A percentile compares a stretch with the other conserved stretches of the same genome.
Evolutionary conservation across 2,797 vertebrate species (phyloP).

Genomic region (Leucoraja ocellata): DNA sequence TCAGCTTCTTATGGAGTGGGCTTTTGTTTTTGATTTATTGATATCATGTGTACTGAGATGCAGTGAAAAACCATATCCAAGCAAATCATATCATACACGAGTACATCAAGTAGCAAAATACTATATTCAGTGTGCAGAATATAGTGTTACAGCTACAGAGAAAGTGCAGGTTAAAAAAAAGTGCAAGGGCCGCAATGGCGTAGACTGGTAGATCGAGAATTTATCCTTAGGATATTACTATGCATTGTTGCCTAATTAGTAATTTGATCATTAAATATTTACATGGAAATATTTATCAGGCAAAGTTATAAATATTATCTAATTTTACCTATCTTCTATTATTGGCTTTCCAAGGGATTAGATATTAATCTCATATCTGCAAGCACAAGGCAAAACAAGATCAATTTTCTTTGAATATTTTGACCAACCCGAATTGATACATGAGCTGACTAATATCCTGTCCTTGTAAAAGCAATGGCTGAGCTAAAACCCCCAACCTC

Average conservation of each 20-base stretch:
- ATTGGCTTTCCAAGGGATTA: neutral
- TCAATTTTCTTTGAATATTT: neutral
- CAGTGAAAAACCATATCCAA: too few species aligned
- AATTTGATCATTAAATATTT: neutral
- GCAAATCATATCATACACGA: too few species aligned
- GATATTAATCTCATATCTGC: neutral
- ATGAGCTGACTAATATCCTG: neutral
- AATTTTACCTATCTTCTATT: neutral
- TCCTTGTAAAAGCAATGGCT: neutral
- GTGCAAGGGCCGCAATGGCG: too few species aligned
- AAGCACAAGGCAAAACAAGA: too few species aligned
- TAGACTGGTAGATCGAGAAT: too few species aligned
- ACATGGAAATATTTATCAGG: neutral
- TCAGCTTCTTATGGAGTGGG: neutral
- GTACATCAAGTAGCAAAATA: too few species aligned
- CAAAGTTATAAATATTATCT: neutral
- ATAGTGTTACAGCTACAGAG: too few species aligned
- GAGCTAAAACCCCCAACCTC: neutral
- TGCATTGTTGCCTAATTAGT: neutral
- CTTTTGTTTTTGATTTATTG: too few species aligned
- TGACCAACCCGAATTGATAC: neutral
- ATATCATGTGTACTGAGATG: too few species aligned
- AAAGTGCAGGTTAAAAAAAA: too few species aligned
- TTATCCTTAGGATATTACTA: too few species aligned
- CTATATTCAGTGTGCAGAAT: too few species aligned